These are phyloP conservation scores for Tromatobia lineatoria DNA, from an alignment of 2,888 invertebrate species.

Conservation along the genomic window DNA sequence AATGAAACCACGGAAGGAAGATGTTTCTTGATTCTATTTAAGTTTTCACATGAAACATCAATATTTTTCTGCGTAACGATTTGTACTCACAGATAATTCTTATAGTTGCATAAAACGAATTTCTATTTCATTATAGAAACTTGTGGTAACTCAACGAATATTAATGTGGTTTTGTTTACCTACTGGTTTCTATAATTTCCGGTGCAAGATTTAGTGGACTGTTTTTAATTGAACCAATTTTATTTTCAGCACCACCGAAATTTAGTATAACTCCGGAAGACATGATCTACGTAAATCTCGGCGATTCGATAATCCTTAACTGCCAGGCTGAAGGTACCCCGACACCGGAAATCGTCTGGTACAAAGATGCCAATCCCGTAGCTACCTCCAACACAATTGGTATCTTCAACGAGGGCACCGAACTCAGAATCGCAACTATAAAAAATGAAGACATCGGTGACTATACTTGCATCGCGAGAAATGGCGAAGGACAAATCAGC, in stretches of 20 bases:
- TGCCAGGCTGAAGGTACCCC: slow-evolving; percentile 99
- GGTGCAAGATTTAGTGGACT: not conserved
- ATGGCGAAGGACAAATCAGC: slow-evolving; percentile 98
- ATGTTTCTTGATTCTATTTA: not conserved
- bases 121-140: too few relatives aligned
- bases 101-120: too few relatives aligned
- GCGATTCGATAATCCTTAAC: slow-evolving; percentile 97
- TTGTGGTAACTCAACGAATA: too few relatives aligned
- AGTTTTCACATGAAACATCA: not conserved
- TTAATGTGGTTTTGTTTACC: too few relatives aligned
- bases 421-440: slow-evolving; percentile 96
- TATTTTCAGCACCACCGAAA: slow-evolving; percentile 93
- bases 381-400: slow-evolving; percentile 95
- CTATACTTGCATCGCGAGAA: slow-evolving; percentile 98
- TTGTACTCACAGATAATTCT: too few relatives aligned
- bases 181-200: too few relatives aligned
- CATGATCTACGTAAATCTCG: slow-evolving; percentile 98
- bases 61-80: not conserved
- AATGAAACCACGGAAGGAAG: not conserved
- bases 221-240: not conserved
- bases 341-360: slow-evolving; percentile 98
- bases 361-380: slow-evolving; percentile 96
- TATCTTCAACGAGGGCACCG: slow-evolving; percentile 97
- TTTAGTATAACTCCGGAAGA: slow-evolving; percentile 98
- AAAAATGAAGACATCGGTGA: slow-evolving; percentile 98